Conservation (phyloP, 2,888 invertebrate genomes). For the Troglohyphantes excavatus region DNA sequence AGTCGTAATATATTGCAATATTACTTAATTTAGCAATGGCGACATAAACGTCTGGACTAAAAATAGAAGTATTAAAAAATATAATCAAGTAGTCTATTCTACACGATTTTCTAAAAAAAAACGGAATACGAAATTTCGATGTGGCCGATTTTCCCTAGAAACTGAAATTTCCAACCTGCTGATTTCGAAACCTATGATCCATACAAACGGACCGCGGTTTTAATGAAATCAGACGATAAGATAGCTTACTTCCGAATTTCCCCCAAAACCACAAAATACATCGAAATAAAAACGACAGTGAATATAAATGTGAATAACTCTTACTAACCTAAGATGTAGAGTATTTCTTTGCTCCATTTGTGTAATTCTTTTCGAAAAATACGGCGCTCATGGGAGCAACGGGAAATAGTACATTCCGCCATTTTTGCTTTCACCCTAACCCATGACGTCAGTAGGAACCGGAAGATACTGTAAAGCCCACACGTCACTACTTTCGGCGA, state of each 20-base stretch:
- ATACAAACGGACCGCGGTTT: conserved; percentile 36
- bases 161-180: neutral
- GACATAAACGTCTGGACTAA: no score
- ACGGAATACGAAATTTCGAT: no score
- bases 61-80: no score
- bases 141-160: no score
- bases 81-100: no score
- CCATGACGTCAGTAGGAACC: conserved; percentile 75
- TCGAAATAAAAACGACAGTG: neutral
- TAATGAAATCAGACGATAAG: conserved; percentile 13
- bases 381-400: conserved; percentile 79
- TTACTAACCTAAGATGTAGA: conserved; percentile 78
- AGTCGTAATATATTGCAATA: no score
- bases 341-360: conserved; percentile 79
- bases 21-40: no score
- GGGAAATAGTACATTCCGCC: conserved; percentile 79
- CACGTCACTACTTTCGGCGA: conserved; percentile 66
- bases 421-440: conserved; percentile 78
- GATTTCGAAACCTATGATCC: conserved; percentile 21
- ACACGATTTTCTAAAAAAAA: no score
- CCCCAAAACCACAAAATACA: neutral
- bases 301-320: neutral
- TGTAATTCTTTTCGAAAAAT: conserved; percentile 79
- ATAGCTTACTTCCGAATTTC: neutral
- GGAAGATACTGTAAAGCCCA: conserved; percentile 67